A percentile compares a stretch with the other conserved stretches of the same genome.
These are phyloP conservation scores for Morus bassanus DNA, from an alignment of 2,797 vertebrate genomes.

Conservation along the genomic window DNA sequence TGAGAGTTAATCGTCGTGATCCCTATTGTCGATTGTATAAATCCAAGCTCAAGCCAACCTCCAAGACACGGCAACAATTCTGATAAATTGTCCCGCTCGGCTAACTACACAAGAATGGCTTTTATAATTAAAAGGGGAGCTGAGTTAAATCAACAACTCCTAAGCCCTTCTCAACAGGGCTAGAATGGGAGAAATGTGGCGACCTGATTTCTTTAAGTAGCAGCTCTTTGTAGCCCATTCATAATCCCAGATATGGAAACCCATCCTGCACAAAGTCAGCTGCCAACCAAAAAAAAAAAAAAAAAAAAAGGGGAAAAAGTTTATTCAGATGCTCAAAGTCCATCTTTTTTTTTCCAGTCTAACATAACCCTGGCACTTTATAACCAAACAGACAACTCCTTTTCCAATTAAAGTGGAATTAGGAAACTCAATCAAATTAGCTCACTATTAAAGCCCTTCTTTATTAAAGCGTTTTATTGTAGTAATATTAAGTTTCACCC, in stretches of 20 bases:
- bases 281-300: not conserved
- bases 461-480: conserved; percentile 83
- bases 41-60: conserved; percentile 36
- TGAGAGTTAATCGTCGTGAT: conserved; percentile 47
- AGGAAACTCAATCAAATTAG: conserved; percentile 85
- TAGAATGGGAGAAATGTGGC: conserved; percentile 57
- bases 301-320: not conserved
- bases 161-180: conserved; percentile 48
- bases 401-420: conserved; percentile 88
- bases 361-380: conserved; percentile 71
- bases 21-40: conserved; percentile 37
- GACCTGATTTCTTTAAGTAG: conserved; percentile 48
- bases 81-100: conserved; percentile 41
- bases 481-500: conserved; percentile 82
- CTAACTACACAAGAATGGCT: conserved; percentile 57
- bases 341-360: conserved; percentile 54
- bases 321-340: conserved; percentile 64
- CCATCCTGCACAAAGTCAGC: conserved; percentile 39
- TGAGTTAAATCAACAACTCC: conserved; percentile 59
- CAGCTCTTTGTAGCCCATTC: conserved; percentile 52
- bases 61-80: conserved; percentile 32
- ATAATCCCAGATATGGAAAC: conserved; percentile 52
- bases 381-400: conserved; percentile 75
- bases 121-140: conserved; percentile 61
- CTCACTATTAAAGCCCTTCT: conserved; percentile 83